phyloP scores from a whole-genome alignment of 1,140 invertebrate species.

The Druon quercuslanigerum region DNA sequence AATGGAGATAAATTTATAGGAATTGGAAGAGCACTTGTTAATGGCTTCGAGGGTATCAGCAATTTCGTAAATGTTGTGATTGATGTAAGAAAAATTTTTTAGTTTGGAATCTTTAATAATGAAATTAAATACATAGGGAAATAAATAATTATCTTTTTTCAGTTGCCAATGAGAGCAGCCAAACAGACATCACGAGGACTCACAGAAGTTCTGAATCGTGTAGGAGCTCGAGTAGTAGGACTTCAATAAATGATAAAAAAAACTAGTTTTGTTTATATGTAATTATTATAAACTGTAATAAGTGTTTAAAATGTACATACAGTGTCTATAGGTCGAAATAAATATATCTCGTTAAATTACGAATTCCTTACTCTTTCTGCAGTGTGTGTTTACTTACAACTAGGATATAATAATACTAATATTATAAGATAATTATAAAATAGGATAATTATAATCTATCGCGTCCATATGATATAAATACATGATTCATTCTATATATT shows the following conservation, averaged over 20 bases:
- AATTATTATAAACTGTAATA: constrained; percentile 4
- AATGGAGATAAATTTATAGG: constrained; percentile 78
- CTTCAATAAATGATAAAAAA: constrained; percentile 59
- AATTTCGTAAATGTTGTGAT: constrained; percentile 76
- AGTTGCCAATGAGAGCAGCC: constrained; percentile 74
- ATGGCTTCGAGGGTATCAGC: constrained; percentile 78
- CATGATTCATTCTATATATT: background rate
- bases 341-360: constrained; percentile 23
- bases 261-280: background rate
- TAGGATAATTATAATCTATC: background rate
- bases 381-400: constrained; percentile 1
- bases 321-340: constrained; percentile 22
- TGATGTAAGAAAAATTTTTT: constrained; percentile 69
- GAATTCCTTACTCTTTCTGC: constrained; percentile 3
- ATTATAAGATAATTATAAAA: background rate
- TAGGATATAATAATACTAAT: background rate
- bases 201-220: constrained; percentile 75
- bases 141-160: constrained; percentile 48
- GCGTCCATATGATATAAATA: background rate
- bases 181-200: constrained; percentile 74
- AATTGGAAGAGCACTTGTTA: constrained; percentile 77
- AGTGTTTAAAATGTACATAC: constrained; percentile 23
- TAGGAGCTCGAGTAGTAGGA: constrained; percentile 77
- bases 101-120: constrained; percentile 19
- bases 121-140: constrained; percentile 1